A percentile compares a stretch with the other conserved stretches of the same genome.
These are phyloP conservation scores for Drosophila virilis DNA, from an alignment of 1,140 invertebrate species.

Conservation along the genomic window DNA sequence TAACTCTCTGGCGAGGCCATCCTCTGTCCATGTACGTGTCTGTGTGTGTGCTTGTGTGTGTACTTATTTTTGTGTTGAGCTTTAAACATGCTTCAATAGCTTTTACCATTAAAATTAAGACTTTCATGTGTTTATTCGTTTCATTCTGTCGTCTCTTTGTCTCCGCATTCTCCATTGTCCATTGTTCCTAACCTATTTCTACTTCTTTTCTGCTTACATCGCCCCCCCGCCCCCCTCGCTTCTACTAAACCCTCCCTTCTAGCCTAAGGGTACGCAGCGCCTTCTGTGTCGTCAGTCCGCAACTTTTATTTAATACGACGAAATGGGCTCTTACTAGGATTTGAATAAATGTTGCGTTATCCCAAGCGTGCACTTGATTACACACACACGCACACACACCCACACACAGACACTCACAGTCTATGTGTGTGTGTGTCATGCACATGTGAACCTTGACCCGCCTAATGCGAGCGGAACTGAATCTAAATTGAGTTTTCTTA, in stretches of 20 bases:
- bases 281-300: conserved; percentile 22
- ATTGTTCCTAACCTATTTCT: background rate
- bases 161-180: conserved; percentile 39
- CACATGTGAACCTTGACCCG: conserved; percentile 42
- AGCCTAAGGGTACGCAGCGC: background rate
- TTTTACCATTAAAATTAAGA: conserved; percentile 80
- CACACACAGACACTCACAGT: background rate
- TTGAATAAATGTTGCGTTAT: conserved; percentile 73
- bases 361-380: conserved; percentile 31
- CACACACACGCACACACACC: conserved; percentile 10
- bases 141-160: conserved; percentile 66
- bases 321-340: conserved; percentile 75
- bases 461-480: conserved; percentile 32
- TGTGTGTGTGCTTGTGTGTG: background rate
- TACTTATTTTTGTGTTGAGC: conserved; percentile 32
- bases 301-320: conserved; percentile 79
- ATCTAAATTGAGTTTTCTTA: conserved; percentile 44
- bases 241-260: background rate
- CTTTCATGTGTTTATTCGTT: conserved; percentile 81
- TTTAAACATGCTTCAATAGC: conserved; percentile 73
- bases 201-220: background rate
- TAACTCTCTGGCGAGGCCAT: conserved; percentile 1
- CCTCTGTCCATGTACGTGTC: conserved; percentile 2
- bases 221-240: background rate
- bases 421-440: conserved; percentile 3